Conservation (phyloP, 2,888 invertebrate species). For the Prostheceraeus crozeri region DNA sequence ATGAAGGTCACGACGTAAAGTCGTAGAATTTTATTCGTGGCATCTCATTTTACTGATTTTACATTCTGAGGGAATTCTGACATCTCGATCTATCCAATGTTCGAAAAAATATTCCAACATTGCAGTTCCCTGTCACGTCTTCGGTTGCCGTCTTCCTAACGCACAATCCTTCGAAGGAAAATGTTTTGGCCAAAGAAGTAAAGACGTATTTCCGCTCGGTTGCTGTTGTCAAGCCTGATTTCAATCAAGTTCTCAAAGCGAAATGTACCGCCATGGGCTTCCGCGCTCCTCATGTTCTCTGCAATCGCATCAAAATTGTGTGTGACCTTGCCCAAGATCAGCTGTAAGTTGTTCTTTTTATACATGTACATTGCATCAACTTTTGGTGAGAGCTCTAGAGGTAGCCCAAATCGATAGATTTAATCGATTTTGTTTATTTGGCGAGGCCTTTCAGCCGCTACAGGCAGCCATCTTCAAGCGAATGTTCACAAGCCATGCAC, state of each 20-base stretch:
- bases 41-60: too few relatives aligned
- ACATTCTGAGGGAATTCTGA: too few relatives aligned
- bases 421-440: too few relatives aligned
- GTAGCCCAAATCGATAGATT: too few relatives aligned
- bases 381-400: too few relatives aligned
- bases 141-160: slow-evolving; percentile 49
- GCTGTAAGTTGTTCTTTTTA: slow-evolving; percentile 46
- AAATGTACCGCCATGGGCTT: slow-evolving; percentile 53
- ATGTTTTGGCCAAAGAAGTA: slow-evolving; percentile 44
- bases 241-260: slow-evolving; percentile 49
- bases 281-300: slow-evolving; percentile 50
- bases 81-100: too few relatives aligned
- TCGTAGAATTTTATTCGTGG: too few relatives aligned
- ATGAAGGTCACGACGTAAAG: too few relatives aligned
- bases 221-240: slow-evolving; percentile 50
- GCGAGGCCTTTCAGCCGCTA: too few relatives aligned
- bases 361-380: too few relatives aligned
- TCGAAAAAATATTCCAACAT: not conserved
- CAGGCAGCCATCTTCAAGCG: too few relatives aligned
- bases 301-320: slow-evolving; percentile 49
- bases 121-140: slow-evolving; percentile 47
- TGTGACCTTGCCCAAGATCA: slow-evolving; percentile 51
- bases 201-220: slow-evolving; percentile 51
- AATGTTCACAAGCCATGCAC: too few relatives aligned
- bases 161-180: slow-evolving; percentile 43